Evolutionary conservation across 1,140 invertebrate species (phyloP).

Genomic region (Mya arenaria): DNA sequence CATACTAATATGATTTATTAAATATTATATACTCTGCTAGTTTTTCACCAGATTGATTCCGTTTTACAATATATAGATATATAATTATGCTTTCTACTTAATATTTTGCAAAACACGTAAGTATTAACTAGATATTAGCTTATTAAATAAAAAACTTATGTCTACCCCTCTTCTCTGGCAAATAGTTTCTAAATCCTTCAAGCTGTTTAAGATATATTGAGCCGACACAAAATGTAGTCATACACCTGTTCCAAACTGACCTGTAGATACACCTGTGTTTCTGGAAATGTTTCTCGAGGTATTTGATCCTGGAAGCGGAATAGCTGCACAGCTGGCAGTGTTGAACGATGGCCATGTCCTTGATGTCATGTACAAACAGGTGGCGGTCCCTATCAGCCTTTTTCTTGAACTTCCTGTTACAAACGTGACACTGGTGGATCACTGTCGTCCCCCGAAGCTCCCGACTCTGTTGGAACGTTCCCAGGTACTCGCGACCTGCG

Average conservation of each 20-base stretch:
- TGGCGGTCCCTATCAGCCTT: constrained; percentile 80
- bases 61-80: too few species aligned
- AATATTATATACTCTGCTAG: too few species aligned
- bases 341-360: constrained; percentile 72
- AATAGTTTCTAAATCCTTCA: too few species aligned
- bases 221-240: too few species aligned
- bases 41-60: too few species aligned
- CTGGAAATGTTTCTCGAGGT: constrained; percentile 79
- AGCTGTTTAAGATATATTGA: too few species aligned
- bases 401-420: constrained; percentile 81
- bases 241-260: constrained; percentile 53
- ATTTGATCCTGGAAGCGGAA: constrained; percentile 73
- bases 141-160: too few species aligned
- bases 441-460: constrained; percentile 66
- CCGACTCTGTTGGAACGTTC: constrained; percentile 68
- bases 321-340: constrained; percentile 79
- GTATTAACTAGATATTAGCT: too few species aligned
- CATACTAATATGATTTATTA: too few species aligned
- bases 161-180: too few species aligned
- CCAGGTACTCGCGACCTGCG: constrained; percentile 69
- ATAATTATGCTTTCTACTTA: too few species aligned
- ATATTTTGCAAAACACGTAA: too few species aligned
- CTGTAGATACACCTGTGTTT: constrained; percentile 78
- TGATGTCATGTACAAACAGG: constrained; percentile 80
- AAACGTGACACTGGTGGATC: constrained; percentile 81